Evolutionary conservation across 2,888 invertebrate genomes (phyloP).

Genomic region (Tenthredo scrophulariae): DNA sequence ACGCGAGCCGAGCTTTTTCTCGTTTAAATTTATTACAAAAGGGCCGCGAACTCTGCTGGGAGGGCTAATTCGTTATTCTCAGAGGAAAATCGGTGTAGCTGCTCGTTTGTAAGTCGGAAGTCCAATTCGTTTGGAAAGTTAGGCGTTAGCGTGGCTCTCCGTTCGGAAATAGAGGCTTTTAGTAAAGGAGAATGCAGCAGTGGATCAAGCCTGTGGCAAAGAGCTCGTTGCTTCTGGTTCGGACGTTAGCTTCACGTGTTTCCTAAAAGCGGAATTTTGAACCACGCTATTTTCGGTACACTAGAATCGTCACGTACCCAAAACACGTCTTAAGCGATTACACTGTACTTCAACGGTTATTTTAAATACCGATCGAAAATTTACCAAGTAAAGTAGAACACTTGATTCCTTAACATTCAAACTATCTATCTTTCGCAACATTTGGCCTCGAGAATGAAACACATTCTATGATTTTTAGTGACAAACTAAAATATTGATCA

Average conservation of each 20-base stretch:
- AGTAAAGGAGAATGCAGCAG: constrained; percentile 21
- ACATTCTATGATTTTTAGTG: too few relatives aligned
- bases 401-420: neutral
- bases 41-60: constrained; percentile 13
- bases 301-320: constrained; percentile 32
- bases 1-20: constrained; percentile 38
- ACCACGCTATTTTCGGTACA: constrained; percentile 28
- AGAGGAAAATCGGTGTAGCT: constrained; percentile 28
- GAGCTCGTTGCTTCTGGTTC: neutral
- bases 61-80: constrained; percentile 39
- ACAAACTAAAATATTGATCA: too few relatives aligned
- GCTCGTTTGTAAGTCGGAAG: constrained; percentile 46
- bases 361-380: neutral
- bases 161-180: constrained; percentile 43
- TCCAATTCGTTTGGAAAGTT: constrained; percentile 44
- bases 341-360: neutral
- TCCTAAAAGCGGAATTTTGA: constrained; percentile 33
- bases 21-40: constrained; percentile 37
- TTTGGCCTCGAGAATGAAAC: too few relatives aligned
- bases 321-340: constrained; percentile 32
- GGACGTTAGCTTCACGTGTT: constrained; percentile 30
- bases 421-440: neutral
- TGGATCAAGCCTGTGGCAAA: constrained; percentile 15
- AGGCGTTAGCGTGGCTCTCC: constrained; percentile 22
- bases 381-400: neutral